These are phyloP conservation scores for Seira musarum DNA, from an alignment of 2,888 invertebrate genomes.

Conservation along the genomic window DNA sequence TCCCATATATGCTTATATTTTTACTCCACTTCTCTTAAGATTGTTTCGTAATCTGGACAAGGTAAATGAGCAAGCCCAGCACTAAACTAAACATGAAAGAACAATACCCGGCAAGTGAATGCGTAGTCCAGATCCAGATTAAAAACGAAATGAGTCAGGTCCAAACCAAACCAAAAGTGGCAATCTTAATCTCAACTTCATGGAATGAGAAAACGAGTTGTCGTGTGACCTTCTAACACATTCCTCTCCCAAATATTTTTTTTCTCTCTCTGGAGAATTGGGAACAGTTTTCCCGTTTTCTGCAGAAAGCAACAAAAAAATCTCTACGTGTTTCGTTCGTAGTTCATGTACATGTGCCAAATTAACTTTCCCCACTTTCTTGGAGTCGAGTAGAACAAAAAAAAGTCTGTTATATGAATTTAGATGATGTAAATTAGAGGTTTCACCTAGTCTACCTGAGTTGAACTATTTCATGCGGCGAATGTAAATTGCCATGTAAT, in stretches of 20 bases:
- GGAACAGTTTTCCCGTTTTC: conserved; percentile 41
- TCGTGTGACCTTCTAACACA: conserved; percentile 50
- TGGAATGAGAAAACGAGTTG: neutral
- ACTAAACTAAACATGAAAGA: neutral
- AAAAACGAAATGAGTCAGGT: neutral
- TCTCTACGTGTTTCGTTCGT: no score
- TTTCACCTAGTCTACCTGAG: no score
- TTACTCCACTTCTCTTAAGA: neutral
- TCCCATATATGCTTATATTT: neutral
- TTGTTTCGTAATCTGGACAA: conserved; percentile 41
- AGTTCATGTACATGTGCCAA: conserved; percentile 34
- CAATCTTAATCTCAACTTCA: neutral
- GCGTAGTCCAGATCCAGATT: conserved; percentile 10
- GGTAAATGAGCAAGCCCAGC: conserved; percentile 35
- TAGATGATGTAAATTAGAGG: conserved; percentile 1
- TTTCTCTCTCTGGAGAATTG: conserved; percentile 36
- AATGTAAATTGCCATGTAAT: neutral
- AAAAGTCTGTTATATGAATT: conserved; percentile 22
- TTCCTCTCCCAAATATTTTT: conserved; percentile 34
- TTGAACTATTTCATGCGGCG: neutral
- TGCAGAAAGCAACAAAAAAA: conserved; percentile 28
- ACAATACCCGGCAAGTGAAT: conserved; percentile 3
- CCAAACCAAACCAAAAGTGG: neutral
- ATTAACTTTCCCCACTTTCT: conserved; percentile 45
- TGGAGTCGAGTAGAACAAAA: neutral